Evolutionary conservation across 2,888 invertebrate species (phyloP).

Genomic region (Stratiomys singularior): DNA sequence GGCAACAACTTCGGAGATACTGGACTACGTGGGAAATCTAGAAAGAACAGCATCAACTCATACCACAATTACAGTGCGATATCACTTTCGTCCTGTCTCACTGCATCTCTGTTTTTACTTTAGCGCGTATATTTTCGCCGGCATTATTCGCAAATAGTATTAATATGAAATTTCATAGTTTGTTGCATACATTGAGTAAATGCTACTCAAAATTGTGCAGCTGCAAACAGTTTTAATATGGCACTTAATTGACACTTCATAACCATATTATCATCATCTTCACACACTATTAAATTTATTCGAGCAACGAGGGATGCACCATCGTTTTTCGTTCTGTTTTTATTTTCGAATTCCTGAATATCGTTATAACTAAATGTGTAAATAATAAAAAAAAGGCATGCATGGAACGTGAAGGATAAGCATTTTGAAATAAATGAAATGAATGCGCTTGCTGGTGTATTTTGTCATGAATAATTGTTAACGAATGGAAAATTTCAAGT

Average conservation of each 20-base stretch:
- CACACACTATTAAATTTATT: slow-evolving; percentile 5
- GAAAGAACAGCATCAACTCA: background rate
- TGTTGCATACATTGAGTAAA: background rate
- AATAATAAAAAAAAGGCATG: background rate
- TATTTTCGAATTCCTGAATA: background rate
- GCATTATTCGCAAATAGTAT: background rate
- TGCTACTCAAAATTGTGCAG: slow-evolving; percentile 5
- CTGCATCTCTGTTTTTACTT: background rate
- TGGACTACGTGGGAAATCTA: background rate
- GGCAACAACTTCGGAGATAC: background rate
- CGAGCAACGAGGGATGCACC: background rate
- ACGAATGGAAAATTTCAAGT: background rate
- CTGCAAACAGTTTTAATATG: slow-evolving; percentile 37
- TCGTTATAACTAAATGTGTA: background rate
- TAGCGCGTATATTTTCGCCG: background rate
- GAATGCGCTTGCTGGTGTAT: background rate
- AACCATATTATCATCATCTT: slow-evolving; percentile 31
- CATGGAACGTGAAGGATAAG: background rate
- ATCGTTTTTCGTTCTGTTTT: background rate
- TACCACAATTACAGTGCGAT: background rate
- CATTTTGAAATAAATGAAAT: no score
- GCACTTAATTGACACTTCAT: slow-evolving; percentile 44
- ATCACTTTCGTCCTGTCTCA: background rate
- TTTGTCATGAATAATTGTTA: slow-evolving; percentile 3
- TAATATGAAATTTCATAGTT: background rate